phyloP scores from a whole-genome alignment of 2,113 vertebrate species.

The Serinus canaria region DNA sequence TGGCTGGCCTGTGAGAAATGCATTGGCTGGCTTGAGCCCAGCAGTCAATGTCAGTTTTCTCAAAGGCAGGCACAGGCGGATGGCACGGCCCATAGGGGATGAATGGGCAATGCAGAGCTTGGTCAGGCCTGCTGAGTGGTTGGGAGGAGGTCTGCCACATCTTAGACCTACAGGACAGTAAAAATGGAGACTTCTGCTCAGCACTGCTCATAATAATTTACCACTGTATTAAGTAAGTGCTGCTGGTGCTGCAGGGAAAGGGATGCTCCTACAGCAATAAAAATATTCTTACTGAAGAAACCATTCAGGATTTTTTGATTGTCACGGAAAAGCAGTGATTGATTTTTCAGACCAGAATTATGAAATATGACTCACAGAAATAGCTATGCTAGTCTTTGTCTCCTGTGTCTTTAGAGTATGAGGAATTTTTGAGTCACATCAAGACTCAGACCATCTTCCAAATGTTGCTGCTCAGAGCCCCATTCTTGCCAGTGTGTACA shows the following conservation, averaged over 20 bases:
- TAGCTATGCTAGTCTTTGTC: neutral
- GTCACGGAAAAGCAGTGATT: neutral
- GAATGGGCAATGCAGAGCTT: neutral
- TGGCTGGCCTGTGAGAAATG: neutral
- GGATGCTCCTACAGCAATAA: neutral
- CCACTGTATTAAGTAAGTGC: neutral
- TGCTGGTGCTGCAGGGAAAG: neutral
- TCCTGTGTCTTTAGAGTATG: neutral
- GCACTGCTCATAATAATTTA: neutral
- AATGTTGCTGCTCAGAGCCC: neutral
- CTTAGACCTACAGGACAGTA: neutral
- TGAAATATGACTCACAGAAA: neutral
- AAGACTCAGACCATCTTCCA: neutral
- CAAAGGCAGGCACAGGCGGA: neutral
- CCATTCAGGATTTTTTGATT: neutral
- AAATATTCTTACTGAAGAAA: neutral
- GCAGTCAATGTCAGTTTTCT: neutral
- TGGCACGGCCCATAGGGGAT: neutral
- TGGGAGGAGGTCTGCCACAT: neutral
- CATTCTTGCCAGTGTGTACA: neutral
- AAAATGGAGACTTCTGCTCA: neutral
- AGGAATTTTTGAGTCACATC: neutral
- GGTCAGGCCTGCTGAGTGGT: neutral
- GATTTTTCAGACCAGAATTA: neutral
- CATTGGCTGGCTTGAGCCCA: neutral